Base-by-base conservation (phyloP, 1,140 invertebrate genomes). In the Leptopilina boulardi region DNA sequence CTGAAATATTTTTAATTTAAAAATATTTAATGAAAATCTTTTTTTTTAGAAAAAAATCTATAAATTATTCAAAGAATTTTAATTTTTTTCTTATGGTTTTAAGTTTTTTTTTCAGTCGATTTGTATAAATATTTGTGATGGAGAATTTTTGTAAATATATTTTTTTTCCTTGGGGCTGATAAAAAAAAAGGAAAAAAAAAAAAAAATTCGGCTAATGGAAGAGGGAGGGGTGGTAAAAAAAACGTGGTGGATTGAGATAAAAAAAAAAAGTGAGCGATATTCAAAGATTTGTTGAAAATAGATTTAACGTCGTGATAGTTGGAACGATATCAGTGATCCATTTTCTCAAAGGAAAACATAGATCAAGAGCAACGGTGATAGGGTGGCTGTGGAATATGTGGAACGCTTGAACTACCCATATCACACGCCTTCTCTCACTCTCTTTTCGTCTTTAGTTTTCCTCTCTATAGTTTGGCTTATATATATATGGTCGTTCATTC, bases 331-430 rank as follows among this genome's bases (percentile, higher is more conserved):
- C 59, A 66, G 59, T 66, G 59, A 66, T 66, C 59, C 59, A 66
- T 66, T 66, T 66, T 66, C 59, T 66, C 59, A 66, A 66, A 66
- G 59, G 59, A 66, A 66, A 66, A 66, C 59, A 66, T 66, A 66
- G 59, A 66, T 66, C 59, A 66, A 26, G 75, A 66, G 74, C 74
- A 79, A 75, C 75, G 76, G n/a, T 73, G 75, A 78, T 80, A 82
- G 82, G 78, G 78, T 84, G 82, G 75, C 81, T 77, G 59, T 72
- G 78, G 88, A 87, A 66, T 66, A 90, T 90, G 84, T 90, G 82
- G 88, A 82, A 82, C 74, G 73, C 54, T 78, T 72, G 77, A 80
- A 26, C 81, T 76, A 77, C 78, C 78, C 76, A 4, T 47, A 76
- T 78, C 76, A 76, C 75, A 79, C 81, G 73, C 78, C 80, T 77